phyloP scores from a whole-genome alignment of 2,888 invertebrate species.

The Acanthosoma haemorrhoidale region DNA sequence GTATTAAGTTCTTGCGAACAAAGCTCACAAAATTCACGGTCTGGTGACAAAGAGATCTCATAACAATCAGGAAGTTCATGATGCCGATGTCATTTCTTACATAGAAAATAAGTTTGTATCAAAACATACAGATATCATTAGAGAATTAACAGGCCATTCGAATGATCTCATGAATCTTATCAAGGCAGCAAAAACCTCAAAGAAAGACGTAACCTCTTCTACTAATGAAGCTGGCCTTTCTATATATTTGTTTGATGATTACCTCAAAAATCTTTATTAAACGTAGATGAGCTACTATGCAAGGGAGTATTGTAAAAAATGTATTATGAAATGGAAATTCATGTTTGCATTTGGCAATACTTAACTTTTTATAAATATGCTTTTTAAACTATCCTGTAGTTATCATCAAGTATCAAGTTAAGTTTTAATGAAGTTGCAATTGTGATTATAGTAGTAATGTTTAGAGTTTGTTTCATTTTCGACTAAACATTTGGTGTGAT shows the following conservation, averaged over 20 bases:
- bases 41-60: constrained; percentile 55
- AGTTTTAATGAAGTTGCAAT: background rate
- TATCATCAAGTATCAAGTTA: no score
- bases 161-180: constrained; percentile 65
- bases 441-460: background rate
- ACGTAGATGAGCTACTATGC: no score
- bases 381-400: no score
- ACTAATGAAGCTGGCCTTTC: constrained; percentile 47
- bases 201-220: constrained; percentile 52
- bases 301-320: no score
- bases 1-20: constrained; percentile 61
- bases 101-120: constrained; percentile 71
- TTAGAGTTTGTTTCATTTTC: background rate
- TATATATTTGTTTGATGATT: constrained; percentile 71
- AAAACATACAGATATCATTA: constrained; percentile 60
- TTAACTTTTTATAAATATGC: background rate
- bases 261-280: constrained; percentile 45
- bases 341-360: background rate
- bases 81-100: constrained; percentile 68
- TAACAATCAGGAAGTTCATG: constrained; percentile 50
- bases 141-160: constrained; percentile 66
- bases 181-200: constrained; percentile 19
- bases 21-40: constrained; percentile 63
- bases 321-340: background rate
- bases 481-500: background rate